Conservation (phyloP, 2,113 vertebrate species). For the Fulmarus glacialis region DNA sequence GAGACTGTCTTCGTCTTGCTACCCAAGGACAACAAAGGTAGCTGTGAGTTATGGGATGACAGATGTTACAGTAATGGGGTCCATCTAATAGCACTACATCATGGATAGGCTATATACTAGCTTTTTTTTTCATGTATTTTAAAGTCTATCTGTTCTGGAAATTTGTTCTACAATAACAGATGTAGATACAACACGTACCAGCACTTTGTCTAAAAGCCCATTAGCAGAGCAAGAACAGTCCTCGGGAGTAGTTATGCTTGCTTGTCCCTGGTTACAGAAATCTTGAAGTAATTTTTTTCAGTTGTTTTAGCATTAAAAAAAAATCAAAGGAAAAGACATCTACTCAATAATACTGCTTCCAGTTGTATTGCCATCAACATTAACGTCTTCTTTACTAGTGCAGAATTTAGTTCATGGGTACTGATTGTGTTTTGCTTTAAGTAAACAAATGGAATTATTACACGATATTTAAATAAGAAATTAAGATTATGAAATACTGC, state of each 20-base stretch:
- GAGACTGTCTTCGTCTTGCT: background rate
- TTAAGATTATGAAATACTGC: background rate
- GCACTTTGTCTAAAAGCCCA: background rate
- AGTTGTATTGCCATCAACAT: background rate
- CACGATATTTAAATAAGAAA: background rate
- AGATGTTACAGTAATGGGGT: background rate
- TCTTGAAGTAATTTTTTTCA: background rate
- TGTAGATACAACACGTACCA: background rate
- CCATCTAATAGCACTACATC: background rate
- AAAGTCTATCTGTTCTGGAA: background rate
- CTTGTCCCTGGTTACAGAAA: background rate
- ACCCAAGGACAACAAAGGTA: background rate
- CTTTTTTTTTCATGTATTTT: background rate
- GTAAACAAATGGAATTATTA: background rate
- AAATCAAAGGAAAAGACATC: background rate
- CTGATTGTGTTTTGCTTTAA: background rate
- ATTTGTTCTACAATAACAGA: background rate
- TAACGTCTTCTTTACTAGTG: background rate
- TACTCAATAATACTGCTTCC: background rate
- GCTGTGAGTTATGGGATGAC: background rate
- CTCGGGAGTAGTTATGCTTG: background rate
- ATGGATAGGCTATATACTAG: background rate
- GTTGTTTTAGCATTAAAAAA: background rate
- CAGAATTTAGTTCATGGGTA: background rate
- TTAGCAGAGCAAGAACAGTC: background rate